A percentile compares a stretch with the other conserved stretches of the same genome.
These are phyloP conservation scores for Calidris pygmaea DNA, from an alignment of 2,113 vertebrate genomes.

Conservation along the genomic window DNA sequence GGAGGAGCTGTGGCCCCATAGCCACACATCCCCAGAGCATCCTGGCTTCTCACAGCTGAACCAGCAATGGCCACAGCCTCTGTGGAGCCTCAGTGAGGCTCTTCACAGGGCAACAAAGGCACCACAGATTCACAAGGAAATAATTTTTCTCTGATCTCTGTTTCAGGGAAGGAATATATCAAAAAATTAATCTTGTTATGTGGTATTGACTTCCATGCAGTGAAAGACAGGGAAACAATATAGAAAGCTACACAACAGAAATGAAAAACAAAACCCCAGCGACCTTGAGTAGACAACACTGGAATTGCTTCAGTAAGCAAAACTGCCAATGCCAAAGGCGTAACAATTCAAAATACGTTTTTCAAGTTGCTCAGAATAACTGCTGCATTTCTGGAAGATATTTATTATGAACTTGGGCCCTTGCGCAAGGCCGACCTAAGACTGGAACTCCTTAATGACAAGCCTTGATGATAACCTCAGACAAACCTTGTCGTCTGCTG, in stretches of 20 bases:
- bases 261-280: neutral
- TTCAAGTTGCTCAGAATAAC: neutral
- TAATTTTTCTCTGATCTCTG: neutral
- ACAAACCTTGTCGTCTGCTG: accelerated
- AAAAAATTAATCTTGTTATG: neutral
- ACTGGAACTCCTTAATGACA: neutral
- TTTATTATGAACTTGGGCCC: neutral
- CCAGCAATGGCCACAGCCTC: neutral
- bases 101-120: neutral
- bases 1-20: neutral
- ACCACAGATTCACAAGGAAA: neutral
- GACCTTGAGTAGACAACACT: neutral
- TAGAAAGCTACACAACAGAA: neutral
- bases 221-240: neutral
- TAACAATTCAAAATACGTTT: neutral
- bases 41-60: neutral
- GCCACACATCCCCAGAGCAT: neutral
- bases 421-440: neutral
- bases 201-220: neutral
- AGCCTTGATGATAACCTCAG: neutral
- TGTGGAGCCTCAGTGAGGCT: accelerated
- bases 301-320: conserved; percentile 12
- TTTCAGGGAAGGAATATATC: neutral
- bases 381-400: neutral
- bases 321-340: neutral